Base-by-base conservation (phyloP, 2,113 vertebrate species). In the Archocentrus centrarchus region DNA sequence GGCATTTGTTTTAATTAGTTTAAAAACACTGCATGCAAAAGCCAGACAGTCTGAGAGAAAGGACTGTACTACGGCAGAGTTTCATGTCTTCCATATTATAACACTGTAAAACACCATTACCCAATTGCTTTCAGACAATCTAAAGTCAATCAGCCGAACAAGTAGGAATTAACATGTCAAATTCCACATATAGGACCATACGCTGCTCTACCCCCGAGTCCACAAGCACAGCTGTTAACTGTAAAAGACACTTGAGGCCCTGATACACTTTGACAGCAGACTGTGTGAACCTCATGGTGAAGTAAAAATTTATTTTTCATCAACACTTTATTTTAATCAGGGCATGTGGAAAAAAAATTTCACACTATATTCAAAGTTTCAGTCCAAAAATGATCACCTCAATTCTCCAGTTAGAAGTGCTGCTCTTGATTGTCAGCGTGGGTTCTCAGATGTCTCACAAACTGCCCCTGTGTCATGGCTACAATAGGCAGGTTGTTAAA, bases 11-110 rank as follows among this genome's bases (percentile, higher is more conserved):
- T 94, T 95, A 93, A 90, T 95, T 86, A 76, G 59, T 89, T 92
- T 92, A 91, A 90, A 95, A 95, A 93, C 92, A 94, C 89, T 94
- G 92, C 94, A 94, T 95, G 94, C 95, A 94, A 93, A 92, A 82
- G 81, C 87, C 86, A 79, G 85, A 91, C 86, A 86, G 84, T 92
- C 87, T 80, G 86, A 88, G 80, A 90, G 77, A 86, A 88, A 88
- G 80, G 85, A 88, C 88, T 77, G 88, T 62, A 83, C 75, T 77
- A 80, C 57, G 24, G 75, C 86, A n/a, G 39, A 78, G 41, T 66
- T 85, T 78, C 75, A 53, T 39, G 47, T 85, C 85, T 85, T 79
- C 81, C 66, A 35, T 79, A 47, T 62, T 63, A 59, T 75, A 83
- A 89, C 76, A 80, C 85, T 84, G 81, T 81, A 81, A 86, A 88